Conservation (phyloP, 2,113 vertebrate genomes). For the Bos indicus region DNA sequence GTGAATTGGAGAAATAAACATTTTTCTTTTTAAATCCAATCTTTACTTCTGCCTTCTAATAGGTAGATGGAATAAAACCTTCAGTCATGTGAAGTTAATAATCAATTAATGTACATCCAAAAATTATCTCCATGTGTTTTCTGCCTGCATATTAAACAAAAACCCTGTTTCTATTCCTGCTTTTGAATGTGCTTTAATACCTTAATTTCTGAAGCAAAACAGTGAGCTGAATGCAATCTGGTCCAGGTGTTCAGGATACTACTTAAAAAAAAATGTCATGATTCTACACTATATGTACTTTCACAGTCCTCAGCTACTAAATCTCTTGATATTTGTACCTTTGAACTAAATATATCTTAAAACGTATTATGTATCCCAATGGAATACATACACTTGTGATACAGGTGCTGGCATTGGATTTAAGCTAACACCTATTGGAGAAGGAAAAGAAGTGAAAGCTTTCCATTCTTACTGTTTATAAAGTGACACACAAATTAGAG, state of each 20-base stretch:
- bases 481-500: neutral
- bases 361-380: neutral
- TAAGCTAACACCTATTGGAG: neutral
- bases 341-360: neutral
- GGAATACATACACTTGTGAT: neutral
- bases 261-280: neutral
- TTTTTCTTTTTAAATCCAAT: neutral
- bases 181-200: neutral
- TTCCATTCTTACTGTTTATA: neutral
- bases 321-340: neutral
- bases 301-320: neutral
- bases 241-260: neutral
- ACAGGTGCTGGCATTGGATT: neutral
- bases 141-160: neutral
- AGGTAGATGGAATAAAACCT: neutral
- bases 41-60: neutral
- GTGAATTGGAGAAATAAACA: neutral
- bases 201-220: neutral
- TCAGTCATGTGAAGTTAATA: neutral
- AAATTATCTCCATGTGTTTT: neutral
- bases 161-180: neutral
- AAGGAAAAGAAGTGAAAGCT: neutral
- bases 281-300: neutral
- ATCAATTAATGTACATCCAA: neutral
- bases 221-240: neutral